Percentiles rank a stretch among this genome's conserved stretches.
phyloP scores from a whole-genome alignment of 1,140 invertebrate genomes.

The Psix sp. region DNA sequence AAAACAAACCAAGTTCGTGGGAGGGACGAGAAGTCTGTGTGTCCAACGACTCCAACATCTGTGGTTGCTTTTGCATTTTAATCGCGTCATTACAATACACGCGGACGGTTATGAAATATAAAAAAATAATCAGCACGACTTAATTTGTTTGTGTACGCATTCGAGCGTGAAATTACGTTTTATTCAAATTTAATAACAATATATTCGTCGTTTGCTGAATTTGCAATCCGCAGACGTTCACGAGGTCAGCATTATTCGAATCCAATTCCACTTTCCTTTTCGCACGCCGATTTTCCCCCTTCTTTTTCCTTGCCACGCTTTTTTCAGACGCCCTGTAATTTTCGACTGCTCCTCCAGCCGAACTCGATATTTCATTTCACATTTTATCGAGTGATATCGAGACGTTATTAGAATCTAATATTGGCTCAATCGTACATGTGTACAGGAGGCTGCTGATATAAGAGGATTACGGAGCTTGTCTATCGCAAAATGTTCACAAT shows the following conservation, averaged over 20 bases:
- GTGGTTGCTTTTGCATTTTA: conserved; percentile 30
- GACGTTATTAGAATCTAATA: too few species aligned
- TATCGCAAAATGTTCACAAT: conserved; percentile 46
- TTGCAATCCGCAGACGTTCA: too few species aligned
- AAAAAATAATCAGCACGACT: conserved; percentile 17
- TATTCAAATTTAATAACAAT: conserved; percentile 32
- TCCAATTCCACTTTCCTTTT: too few species aligned
- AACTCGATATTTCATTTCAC: too few species aligned
- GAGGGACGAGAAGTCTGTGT: conserved; percentile 9
- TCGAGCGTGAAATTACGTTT: conserved; percentile 25
- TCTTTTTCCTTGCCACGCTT: too few species aligned
- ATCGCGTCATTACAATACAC: conserved; percentile 18
- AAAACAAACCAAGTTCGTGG: conserved; percentile 9
- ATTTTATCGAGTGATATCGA: too few species aligned
- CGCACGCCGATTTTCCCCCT: too few species aligned
- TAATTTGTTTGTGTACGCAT: conserved; percentile 23
- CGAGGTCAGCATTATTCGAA: too few species aligned
- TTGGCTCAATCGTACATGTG: too few species aligned
- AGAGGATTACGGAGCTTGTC: conserved; percentile 26
- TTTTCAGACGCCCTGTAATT: too few species aligned
- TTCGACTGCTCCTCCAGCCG: too few species aligned
- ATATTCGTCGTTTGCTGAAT: too few species aligned
- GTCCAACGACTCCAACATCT: conserved; percentile 7
- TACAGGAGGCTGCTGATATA: conserved; percentile 12
- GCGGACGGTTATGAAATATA: conserved; percentile 18